These are phyloP conservation scores for Sycophila sp. DNA, from an alignment of 1,140 invertebrate genomes.

Conservation along the genomic window DNA sequence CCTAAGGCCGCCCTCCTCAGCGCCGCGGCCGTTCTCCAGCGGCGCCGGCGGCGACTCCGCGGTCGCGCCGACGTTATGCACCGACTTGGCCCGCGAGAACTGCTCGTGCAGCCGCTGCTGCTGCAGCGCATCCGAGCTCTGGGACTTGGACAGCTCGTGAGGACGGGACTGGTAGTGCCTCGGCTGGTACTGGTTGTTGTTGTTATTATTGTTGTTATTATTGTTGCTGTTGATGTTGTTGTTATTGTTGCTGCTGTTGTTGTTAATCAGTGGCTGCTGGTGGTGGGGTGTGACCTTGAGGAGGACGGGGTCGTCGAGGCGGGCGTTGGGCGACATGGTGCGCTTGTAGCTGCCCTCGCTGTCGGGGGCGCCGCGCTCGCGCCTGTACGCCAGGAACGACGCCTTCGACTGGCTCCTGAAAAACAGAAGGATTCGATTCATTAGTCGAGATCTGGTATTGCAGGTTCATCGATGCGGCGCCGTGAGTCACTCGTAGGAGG, in stretches of 20 bases:
- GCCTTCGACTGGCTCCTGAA: conserved; percentile 83
- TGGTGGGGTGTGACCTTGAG: conserved; percentile 56
- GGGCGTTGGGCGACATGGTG: conserved; percentile 77
- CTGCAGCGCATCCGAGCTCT: conserved; percentile 55
- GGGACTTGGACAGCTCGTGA: conserved; percentile 50
- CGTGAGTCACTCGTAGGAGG: too few relatives aligned
- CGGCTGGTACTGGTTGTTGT: neutral
- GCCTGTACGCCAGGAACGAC: conserved; percentile 76
- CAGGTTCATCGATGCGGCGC: too few relatives aligned
- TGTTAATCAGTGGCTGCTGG: conserved; percentile 39
- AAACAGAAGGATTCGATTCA: conserved; percentile 45
- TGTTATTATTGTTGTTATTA: conserved; percentile 24
- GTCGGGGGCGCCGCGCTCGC: conserved; percentile 75
- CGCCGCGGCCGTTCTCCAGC: conserved; percentile 55
- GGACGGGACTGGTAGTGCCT: conserved; percentile 1
- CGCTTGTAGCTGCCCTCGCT: conserved; percentile 81
- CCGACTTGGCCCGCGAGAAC: conserved; percentile 19
- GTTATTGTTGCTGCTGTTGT: conserved; percentile 44
- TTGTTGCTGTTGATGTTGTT: conserved; percentile 43
- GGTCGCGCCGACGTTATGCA: conserved; percentile 18
- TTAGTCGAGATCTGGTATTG: too few relatives aligned
- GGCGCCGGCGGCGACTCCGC: neutral
- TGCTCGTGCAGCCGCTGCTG: conserved; percentile 41
- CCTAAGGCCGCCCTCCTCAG: conserved; percentile 49
- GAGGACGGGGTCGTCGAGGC: conserved; percentile 62